Conservation (phyloP, 2,888 invertebrate species). For the Hydroisotoma schaefferi region DNA sequence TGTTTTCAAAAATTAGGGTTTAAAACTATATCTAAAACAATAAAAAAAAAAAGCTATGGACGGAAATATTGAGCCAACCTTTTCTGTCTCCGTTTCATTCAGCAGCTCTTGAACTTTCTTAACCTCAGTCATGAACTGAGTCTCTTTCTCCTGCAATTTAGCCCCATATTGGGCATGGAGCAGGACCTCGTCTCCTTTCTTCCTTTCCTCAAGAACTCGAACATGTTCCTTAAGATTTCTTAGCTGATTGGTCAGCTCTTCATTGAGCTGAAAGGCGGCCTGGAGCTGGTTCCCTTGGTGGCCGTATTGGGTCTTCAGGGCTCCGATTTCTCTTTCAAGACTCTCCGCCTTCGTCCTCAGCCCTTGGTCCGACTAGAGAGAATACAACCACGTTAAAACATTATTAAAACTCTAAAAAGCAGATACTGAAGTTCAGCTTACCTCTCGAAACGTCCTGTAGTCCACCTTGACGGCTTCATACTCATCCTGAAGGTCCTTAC, state of each 20-base stretch:
- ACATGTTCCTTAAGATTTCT: slow-evolving; percentile 36
- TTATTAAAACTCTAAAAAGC: too few relatives aligned
- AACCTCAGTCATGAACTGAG: slow-evolving; percentile 26
- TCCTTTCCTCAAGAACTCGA: slow-evolving; percentile 19
- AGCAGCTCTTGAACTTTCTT: slow-evolving; percentile 24
- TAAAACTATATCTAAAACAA: too few relatives aligned
- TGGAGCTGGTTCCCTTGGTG: slow-evolving; percentile 53
- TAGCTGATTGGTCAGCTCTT: slow-evolving; percentile 40
- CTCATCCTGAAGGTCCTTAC: slow-evolving; percentile 33
- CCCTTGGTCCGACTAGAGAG: slow-evolving; percentile 30
- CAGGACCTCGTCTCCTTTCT: slow-evolving; percentile 20
- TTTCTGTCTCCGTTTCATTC: slow-evolving; percentile 26
- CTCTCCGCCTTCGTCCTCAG: slow-evolving; percentile 37
- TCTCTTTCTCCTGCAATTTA: slow-evolving; percentile 47
- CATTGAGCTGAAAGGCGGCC: slow-evolving; percentile 49
- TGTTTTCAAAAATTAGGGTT: too few relatives aligned
- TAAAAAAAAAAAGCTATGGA: too few relatives aligned
- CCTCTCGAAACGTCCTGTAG: slow-evolving; percentile 19
- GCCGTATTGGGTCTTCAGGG: slow-evolving; percentile 46
- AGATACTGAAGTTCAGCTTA: too few relatives aligned
- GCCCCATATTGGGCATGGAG: slow-evolving; percentile 16
- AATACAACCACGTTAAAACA: too few relatives aligned
- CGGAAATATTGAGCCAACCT: too few relatives aligned
- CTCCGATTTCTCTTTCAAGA: slow-evolving; percentile 49
- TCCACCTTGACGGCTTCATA: slow-evolving; percentile 30